Base-by-base conservation (phyloP, 2,888 invertebrate genomes). In the Ectemnius lituratus region DNA sequence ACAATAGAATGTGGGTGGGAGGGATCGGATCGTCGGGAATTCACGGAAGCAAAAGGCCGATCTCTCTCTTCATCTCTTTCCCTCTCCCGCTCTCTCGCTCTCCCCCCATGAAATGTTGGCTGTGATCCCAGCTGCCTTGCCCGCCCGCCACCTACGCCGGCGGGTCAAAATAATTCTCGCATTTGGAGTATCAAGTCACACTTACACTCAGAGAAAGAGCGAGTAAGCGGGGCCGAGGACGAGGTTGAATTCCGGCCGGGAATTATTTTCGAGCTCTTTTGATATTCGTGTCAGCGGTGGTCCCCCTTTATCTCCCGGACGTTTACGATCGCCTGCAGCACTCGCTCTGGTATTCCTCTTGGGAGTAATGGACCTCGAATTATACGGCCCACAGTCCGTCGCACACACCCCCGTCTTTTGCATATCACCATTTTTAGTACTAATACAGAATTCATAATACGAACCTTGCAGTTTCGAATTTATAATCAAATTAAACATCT, bases 11-110 rank as follows among this genome's bases (percentile, higher is more conserved):
- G 46, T 37, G 23, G 62, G 70, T 49, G 62, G 62, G 71, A 67
- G 66, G 67, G 62, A 60, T 78, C 58, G 80, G 75, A 81, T 72
- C 70, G 77, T 72, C 64, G 59, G 78, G 80, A 84, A 81, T 82
- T 82, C 76, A 75, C 59, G 76, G 78, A 76, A 82, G 79, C 76
- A 70, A 75, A 77, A 64, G 77, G 64, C 74, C 62, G 73, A 75
- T 75, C 56, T 49, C 65, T 52, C 67, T 58, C 66, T 71, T 62
- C 14, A 59, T 37, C 28, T 37, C 28, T 37, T 8, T 37, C 28
- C 8, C 28, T 37, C 37, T 37, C 37, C 1, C 37, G 2, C 37
- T 37, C 37, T 37, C 37, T 4, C 37, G 2, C 37, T 37, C 37
- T 37, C 37, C 37, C 37, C 37, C 37, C 37, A 37, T 37, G 37